Evolutionary conservation across 1,140 invertebrate genomes (phyloP).

Genomic region (Meloidogyne exigua): DNA sequence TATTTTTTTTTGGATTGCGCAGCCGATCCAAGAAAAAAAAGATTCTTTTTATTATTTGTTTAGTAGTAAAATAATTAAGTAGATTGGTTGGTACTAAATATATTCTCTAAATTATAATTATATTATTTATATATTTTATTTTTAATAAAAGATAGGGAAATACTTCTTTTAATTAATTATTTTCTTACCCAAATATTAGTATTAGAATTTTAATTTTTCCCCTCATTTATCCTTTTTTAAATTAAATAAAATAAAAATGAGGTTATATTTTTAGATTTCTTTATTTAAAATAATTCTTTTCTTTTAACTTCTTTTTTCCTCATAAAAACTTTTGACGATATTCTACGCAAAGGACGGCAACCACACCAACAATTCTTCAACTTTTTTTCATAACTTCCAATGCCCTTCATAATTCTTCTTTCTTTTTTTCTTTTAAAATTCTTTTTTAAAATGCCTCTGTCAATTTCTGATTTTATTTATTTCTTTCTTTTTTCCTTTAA

Average conservation of each 20-base stretch:
- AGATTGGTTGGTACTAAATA: background rate
- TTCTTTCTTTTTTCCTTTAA: too few species aligned
- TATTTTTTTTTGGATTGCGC: background rate
- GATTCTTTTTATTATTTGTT: background rate
- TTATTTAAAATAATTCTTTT: background rate
- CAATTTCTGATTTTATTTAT: too few species aligned
- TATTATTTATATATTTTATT: too few species aligned
- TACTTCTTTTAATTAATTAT: too few species aligned
- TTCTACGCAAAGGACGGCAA: background rate
- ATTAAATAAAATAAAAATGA: background rate
- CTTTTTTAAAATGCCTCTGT: too few species aligned
- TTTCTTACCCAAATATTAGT: too few species aligned
- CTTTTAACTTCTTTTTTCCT: background rate
- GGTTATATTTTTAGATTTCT: background rate
- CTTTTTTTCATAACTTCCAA: background rate
- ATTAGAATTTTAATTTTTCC: background rate
- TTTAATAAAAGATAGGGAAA: too few species aligned
- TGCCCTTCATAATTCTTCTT: too few species aligned
- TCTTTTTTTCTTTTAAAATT: too few species aligned
- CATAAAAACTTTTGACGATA: background rate
- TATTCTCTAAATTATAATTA: too few species aligned
- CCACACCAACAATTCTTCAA: background rate
- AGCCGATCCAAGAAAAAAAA: background rate
- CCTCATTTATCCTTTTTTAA: background rate
- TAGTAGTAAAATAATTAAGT: background rate